Conservation (phyloP, 2,888 invertebrate species). For the Drosophila nigricruria region DNA sequence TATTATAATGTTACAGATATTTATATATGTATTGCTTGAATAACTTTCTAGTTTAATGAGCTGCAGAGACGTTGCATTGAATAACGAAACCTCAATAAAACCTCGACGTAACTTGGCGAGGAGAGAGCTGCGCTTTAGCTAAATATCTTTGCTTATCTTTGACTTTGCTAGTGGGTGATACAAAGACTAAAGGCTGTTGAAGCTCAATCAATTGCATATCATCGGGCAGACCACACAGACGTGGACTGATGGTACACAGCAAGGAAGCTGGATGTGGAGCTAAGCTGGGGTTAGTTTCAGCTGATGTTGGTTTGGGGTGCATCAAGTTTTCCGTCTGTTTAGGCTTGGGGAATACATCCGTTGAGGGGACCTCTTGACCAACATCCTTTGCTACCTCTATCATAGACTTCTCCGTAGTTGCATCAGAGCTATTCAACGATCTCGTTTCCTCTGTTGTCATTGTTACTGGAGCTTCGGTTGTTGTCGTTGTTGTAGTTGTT, state of each 20-base stretch:
- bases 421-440: neutral
- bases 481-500: neutral
- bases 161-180: neutral
- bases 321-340: neutral
- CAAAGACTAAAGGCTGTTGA: neutral
- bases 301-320: neutral
- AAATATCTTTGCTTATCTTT: neutral
- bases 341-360: neutral
- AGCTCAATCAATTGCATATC: neutral
- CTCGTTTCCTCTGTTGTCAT: neutral
- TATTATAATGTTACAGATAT: neutral
- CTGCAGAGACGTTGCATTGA: neutral
- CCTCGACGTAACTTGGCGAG: neutral
- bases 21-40: constrained; percentile 3
- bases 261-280: constrained; percentile 13
- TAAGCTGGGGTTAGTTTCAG: neutral
- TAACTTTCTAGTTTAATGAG: constrained; percentile 37
- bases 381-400: neutral
- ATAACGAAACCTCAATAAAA: neutral
- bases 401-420: neutral
- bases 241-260: constrained; percentile 15
- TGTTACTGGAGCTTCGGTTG: constrained; percentile 3
- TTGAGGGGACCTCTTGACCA: too few species aligned
- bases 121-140: constrained; percentile 2
- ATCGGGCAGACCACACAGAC: constrained; percentile 8